A percentile compares a stretch with the other conserved stretches of the same genome.
These are phyloP conservation scores for Piaya cayana DNA, from an alignment of 2,113 vertebrate genomes.

Conservation along the genomic window DNA sequence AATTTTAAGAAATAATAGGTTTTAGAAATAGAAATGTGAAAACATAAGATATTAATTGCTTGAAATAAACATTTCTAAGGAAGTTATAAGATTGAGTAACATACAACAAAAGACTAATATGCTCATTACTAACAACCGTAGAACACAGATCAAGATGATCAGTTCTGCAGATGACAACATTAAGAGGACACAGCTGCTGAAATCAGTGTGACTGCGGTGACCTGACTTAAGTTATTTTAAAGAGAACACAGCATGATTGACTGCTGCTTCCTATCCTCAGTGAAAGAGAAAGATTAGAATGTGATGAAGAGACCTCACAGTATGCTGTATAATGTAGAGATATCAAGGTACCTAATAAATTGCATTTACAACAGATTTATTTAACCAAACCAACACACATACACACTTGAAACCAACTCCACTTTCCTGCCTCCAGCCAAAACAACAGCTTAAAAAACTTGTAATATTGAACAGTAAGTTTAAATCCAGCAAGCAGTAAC, in stretches of 20 bases:
- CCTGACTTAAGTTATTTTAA: background rate
- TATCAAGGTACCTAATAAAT: background rate
- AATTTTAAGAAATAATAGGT: background rate
- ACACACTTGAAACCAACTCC: background rate
- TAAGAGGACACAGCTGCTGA: background rate
- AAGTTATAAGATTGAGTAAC: background rate
- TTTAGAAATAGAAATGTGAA: background rate
- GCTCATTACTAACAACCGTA: background rate
- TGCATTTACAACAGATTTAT: background rate
- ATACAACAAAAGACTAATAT: background rate
- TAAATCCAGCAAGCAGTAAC: background rate
- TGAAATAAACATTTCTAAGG: background rate
- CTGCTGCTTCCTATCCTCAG: background rate
- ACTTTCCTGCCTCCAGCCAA: background rate
- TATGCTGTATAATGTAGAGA: background rate
- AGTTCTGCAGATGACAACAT: background rate
- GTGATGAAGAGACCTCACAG: background rate
- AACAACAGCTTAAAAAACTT: background rate
- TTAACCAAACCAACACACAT: background rate
- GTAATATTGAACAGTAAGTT: background rate
- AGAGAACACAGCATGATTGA: background rate
- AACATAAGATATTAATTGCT: background rate
- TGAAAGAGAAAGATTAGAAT: background rate
- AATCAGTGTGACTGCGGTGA: background rate
- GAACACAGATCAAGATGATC: background rate